phyloP scores from a whole-genome alignment of 2,888 invertebrate species.

The Linnaemya vulpina region DNA sequence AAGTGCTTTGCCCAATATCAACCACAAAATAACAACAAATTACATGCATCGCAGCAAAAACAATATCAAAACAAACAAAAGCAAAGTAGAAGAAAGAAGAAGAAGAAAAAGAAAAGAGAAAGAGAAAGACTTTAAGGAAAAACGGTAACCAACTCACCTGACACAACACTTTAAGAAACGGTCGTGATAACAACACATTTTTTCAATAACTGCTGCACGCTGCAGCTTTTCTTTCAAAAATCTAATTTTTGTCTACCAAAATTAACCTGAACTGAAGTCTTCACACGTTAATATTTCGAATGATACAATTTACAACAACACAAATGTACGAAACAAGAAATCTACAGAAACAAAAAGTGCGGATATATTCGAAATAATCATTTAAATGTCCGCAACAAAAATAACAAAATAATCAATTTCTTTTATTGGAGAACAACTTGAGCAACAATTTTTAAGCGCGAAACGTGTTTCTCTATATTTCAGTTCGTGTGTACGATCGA shows the following conservation, averaged over 20 bases:
- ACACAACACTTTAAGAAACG: constrained; percentile 67
- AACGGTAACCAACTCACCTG: constrained; percentile 42
- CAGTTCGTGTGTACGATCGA: constrained; percentile 13
- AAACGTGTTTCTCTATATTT: constrained; percentile 63
- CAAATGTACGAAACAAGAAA: constrained; percentile 8
- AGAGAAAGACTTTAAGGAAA: constrained; percentile 55
- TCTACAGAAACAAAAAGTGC: constrained; percentile 39
- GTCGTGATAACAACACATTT: constrained; percentile 56
- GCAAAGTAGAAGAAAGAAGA: constrained; percentile 27
- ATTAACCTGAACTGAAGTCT: constrained; percentile 16
- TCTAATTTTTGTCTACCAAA: constrained; percentile 10
- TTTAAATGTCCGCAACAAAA: not conserved
- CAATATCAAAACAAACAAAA: constrained; percentile 47
- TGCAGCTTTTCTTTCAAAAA: constrained; percentile 33
- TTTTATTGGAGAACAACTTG: constrained; percentile 28
- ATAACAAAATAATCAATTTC: constrained; percentile 23
- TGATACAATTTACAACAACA: constrained; percentile 2
- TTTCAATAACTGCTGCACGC: constrained; percentile 42
- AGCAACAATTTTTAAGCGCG: constrained; percentile 45
- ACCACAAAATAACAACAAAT: not conserved
- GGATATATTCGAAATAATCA: constrained; percentile 1
- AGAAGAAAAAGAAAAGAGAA: constrained; percentile 42
- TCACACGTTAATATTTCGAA: not conserved
- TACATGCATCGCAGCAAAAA: constrained; percentile 35
- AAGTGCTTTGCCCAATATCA: constrained; percentile 5